These are phyloP conservation scores for Rhabdomys pumilio DNA, from an alignment of 2,797 vertebrate species.

Conservation along the genomic window DNA sequence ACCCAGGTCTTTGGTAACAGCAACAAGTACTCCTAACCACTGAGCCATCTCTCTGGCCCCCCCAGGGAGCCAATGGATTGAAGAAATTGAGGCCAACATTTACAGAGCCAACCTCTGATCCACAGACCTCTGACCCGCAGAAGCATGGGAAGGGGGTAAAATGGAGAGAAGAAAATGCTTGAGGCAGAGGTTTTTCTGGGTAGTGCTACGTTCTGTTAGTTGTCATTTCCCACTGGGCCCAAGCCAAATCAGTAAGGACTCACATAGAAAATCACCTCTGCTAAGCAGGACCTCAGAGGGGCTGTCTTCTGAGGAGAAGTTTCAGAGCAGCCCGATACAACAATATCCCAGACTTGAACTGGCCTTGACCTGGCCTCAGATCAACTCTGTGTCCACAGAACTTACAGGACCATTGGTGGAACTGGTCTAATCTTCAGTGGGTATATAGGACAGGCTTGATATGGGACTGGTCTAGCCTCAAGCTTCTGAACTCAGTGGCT, in stretches of 20 bases:
- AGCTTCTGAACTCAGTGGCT: slow-evolving; percentile 46
- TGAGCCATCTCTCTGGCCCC: neutral
- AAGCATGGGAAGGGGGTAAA: neutral
- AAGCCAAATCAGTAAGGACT: neutral
- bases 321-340: neutral
- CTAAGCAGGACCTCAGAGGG: neutral
- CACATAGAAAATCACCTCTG: neutral
- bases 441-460: neutral
- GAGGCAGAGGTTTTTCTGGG: neutral
- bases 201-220: neutral
- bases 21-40: neutral
- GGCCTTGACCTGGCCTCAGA: neutral
- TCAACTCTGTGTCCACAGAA: neutral
- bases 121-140: neutral
- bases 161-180: neutral
- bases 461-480: neutral
- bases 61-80: neutral
- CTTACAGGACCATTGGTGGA: neutral
- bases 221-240: neutral
- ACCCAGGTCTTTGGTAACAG: neutral
- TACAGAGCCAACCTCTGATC: neutral
- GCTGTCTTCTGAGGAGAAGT: neutral
- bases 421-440: neutral
- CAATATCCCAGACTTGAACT: neutral
- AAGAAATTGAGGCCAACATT: slow-evolving; percentile 17